Evolutionary conservation across 2,797 vertebrate genomes (phyloP).

Genomic region (Pelochelys cantorii): DNA sequence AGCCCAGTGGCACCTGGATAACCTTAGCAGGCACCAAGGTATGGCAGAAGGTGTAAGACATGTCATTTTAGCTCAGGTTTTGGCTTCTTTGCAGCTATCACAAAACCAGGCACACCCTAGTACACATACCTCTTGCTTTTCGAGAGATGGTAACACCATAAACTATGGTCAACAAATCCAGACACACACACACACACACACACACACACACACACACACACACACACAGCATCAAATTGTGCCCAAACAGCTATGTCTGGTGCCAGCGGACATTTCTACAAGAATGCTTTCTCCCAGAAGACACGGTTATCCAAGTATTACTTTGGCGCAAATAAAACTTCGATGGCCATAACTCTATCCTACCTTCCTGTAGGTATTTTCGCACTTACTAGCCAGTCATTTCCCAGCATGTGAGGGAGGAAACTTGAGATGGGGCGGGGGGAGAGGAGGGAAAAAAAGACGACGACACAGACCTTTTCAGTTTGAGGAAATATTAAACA

Average conservation of each 20-base stretch:
- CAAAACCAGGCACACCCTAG: background rate
- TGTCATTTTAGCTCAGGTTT: accelerated
- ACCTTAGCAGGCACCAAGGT: background rate
- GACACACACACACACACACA: accelerated
- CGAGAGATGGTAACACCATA: background rate
- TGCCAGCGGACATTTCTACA: background rate
- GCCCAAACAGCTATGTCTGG: background rate
- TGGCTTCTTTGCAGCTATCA: background rate
- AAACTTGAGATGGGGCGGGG: background rate
- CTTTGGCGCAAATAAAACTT: background rate
- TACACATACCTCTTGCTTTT: background rate
- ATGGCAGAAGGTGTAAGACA: background rate
- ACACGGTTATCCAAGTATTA: background rate
- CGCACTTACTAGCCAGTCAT: background rate
- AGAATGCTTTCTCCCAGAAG: background rate
- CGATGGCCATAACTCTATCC: background rate
- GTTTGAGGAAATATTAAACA: background rate
- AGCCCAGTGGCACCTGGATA: background rate
- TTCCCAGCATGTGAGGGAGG: background rate
- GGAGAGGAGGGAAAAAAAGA: too few species aligned
- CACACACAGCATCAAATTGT: background rate
- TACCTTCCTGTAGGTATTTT: background rate
- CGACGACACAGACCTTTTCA: background rate
- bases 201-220: accelerated
- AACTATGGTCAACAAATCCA: background rate